A percentile compares a stretch with the other conserved stretches of the same genome.
These are phyloP conservation scores for Drosophila navojoa DNA, from an alignment of 1,140 invertebrate genomes.

Conservation along the genomic window DNA sequence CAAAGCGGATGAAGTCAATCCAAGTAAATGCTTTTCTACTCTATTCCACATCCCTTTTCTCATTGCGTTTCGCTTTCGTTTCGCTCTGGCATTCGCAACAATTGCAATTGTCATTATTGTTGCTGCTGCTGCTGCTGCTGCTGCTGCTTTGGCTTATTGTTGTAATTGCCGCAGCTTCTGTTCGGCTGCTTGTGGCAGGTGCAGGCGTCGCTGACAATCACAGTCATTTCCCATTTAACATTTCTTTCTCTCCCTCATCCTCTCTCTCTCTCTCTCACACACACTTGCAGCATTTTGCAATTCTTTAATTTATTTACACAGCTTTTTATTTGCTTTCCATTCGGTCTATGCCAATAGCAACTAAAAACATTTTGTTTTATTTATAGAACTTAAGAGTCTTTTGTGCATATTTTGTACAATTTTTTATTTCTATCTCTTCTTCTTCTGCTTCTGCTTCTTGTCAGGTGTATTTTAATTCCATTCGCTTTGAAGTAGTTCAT, in stretches of 20 bases:
- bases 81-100: slow-evolving; percentile 41
- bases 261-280: too few species aligned
- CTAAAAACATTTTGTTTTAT: not conserved
- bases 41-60: slow-evolving; percentile 40
- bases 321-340: not conserved
- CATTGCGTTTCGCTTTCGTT: slow-evolving; percentile 3
- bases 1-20: slow-evolving; percentile 76
- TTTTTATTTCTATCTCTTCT: not conserved
- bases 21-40: slow-evolving; percentile 66
- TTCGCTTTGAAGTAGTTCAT: too few species aligned
- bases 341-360: too few species aligned
- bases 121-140: slow-evolving; percentile 37
- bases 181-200: slow-evolving; percentile 35
- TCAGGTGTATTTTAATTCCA: too few species aligned
- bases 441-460: too few species aligned
- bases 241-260: not conserved
- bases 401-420: not conserved
- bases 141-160: slow-evolving; percentile 41
- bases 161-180: slow-evolving; percentile 51
- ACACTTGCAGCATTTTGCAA: not conserved
- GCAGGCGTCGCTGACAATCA: slow-evolving; percentile 44
- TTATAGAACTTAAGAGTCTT: not conserved
- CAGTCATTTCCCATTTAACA: slow-evolving; percentile 33
- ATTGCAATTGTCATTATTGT: slow-evolving; percentile 56
- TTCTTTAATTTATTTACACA: not conserved